Evolutionary conservation across 2,888 invertebrate species (phyloP).

Genomic region (Erebia epiphron): DNA sequence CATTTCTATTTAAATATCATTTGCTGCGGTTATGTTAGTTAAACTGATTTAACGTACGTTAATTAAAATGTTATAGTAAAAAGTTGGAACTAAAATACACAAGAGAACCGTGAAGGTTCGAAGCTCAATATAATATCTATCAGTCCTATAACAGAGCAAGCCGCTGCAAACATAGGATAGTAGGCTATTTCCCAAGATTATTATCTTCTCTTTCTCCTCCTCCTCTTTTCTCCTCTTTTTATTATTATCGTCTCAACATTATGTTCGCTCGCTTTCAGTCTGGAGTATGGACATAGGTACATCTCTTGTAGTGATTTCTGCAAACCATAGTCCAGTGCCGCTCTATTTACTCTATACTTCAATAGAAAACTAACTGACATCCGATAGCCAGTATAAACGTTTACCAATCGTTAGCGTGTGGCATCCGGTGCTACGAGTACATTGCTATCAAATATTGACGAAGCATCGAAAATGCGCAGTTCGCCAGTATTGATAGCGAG

Average conservation of each 20-base stretch:
- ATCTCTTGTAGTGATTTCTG: not conserved
- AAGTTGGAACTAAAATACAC: no score
- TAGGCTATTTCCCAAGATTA: no score
- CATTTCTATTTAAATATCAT: not conserved
- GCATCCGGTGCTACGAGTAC: constrained; percentile 22
- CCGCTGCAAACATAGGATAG: no score
- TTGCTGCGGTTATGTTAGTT: not conserved
- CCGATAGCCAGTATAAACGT: not conserved
- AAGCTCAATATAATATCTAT: not conserved
- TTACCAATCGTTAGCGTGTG: constrained; percentile 1
- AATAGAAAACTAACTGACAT: not conserved
- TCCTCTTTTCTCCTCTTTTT: no score
- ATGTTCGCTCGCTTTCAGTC: not conserved
- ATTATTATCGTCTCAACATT: not conserved
- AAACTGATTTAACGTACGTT: no score
- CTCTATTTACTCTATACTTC: not conserved
- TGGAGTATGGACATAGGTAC: not conserved
- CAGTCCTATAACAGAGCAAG: not conserved
- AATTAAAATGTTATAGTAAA: not conserved
- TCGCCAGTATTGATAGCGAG: constrained; percentile 19
- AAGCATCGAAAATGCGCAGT: constrained; percentile 32
- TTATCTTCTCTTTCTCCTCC: no score
- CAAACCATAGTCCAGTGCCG: not conserved
- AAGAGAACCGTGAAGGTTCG: not conserved
- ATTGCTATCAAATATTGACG: constrained; percentile 34